Conservation (phyloP, 2,797 vertebrate species). For the Mallotus villosus region DNA sequence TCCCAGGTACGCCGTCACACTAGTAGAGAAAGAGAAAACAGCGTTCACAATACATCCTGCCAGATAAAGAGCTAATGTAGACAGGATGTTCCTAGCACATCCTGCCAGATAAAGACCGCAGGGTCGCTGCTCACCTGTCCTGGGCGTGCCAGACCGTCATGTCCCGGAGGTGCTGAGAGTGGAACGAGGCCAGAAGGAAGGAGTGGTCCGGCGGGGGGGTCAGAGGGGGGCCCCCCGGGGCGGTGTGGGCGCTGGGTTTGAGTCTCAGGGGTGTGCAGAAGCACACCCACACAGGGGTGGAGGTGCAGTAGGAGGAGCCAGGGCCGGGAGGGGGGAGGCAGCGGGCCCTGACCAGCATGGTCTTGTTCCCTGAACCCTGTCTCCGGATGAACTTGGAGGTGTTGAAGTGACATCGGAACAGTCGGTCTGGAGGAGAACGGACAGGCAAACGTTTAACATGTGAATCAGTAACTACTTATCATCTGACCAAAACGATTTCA, state of each 20-base stretch:
- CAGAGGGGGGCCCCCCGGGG: slow-evolving; percentile 51
- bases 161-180: slow-evolving; percentile 74
- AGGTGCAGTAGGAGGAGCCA: slow-evolving; percentile 76
- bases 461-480: too few relatives aligned
- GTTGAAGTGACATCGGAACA: slow-evolving; percentile 81
- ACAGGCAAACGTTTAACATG: not conserved
- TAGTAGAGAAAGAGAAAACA: slow-evolving; percentile 30
- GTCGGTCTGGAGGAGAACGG: slow-evolving; percentile 61
- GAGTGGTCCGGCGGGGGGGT: slow-evolving; percentile 66
- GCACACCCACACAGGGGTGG: slow-evolving; percentile 78
- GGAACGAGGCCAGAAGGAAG: slow-evolving; percentile 75
- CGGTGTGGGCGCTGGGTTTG: slow-evolving; percentile 30
- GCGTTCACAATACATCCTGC: not conserved
- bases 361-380: slow-evolving; percentile 77
- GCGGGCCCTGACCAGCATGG: slow-evolving; percentile 73
- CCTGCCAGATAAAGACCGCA: not conserved
- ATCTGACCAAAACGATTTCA: not conserved
- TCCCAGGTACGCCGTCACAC: slow-evolving; percentile 74
- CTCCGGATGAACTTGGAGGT: slow-evolving; percentile 77
- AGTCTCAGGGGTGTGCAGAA: slow-evolving; percentile 76
- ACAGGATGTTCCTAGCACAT: not conserved
- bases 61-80: not conserved
- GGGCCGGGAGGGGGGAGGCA: slow-evolving; percentile 69
- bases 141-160: slow-evolving; percentile 70
- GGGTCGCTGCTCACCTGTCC: slow-evolving; percentile 64